These are phyloP conservation scores for Venusia cambrica DNA, from an alignment of 2,888 invertebrate genomes.

Conservation along the genomic window DNA sequence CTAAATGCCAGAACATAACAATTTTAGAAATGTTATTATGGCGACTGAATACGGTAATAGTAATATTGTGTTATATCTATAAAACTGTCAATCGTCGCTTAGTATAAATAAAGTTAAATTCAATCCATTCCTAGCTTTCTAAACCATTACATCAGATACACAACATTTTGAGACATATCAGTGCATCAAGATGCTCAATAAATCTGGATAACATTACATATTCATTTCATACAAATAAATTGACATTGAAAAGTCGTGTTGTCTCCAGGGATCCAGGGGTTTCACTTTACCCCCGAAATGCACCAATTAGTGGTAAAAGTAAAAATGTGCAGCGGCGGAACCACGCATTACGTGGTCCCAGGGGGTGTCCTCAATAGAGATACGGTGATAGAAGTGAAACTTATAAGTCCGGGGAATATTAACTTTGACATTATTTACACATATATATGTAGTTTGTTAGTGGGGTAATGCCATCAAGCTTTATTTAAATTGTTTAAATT, in stretches of 20 bases:
- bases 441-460: too few relatives aligned
- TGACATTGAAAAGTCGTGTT: conserved; percentile 68
- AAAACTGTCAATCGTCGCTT: too few relatives aligned
- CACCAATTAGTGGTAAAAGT: conserved; percentile 78
- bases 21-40: too few relatives aligned
- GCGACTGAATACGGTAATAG: too few relatives aligned
- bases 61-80: too few relatives aligned
- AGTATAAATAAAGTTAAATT: conserved; percentile 1
- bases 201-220: conserved; percentile 34
- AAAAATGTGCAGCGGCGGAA: conserved; percentile 76
- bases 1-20: too few relatives aligned
- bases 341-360: conserved; percentile 60
- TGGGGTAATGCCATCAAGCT: too few relatives aligned
- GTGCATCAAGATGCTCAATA: conserved; percentile 23
- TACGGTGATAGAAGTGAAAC: conserved; percentile 11
- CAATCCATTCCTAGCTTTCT: too few relatives aligned
- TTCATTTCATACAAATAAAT: conserved; percentile 60
- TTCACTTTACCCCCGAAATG: conserved; percentile 62
- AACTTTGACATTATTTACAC: too few relatives aligned
- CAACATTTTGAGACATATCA: conserved; percentile 14
- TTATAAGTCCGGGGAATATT: too few relatives aligned
- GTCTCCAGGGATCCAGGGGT: conserved; percentile 61
- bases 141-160: too few relatives aligned
- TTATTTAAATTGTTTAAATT: too few relatives aligned
- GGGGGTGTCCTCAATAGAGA: conserved; percentile 39